Base-by-base conservation (phyloP, 2,113 vertebrate species). In the Dolichotis patagonum region DNA sequence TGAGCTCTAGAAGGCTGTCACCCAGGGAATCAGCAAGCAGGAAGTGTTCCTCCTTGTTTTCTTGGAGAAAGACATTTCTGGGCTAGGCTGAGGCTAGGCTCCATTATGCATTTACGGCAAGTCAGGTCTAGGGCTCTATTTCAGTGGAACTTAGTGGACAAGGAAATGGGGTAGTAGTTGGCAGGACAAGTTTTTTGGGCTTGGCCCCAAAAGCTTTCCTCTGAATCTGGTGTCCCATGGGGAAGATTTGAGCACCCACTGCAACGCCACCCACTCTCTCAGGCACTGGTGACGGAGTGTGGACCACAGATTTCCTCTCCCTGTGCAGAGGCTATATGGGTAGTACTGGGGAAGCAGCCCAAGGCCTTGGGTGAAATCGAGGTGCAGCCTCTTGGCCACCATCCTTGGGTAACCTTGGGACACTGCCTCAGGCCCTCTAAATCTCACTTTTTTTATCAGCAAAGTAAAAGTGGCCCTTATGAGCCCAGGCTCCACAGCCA, bases 161-260 rank as follows among this genome's bases (percentile, higher is more conserved):
- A 60, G 28, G 30, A 58, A 49, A 60, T 0, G 7, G 81, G 85
- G 41, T 58, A 32, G 14, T 0, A 3, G 41, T 56, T 30, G 9
- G 71, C 17, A 16, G 52, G 41, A 38, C 0, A 1, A 13, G 49
- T 8, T 58, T 75, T 94, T 17, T 26, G 9, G 9, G 30, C 24
- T 88, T 26, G 13, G 56, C 56, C 73, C 0, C 4, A 24, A 24
- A 41, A 58, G 19, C 62, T 26, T 13, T 24, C 7, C 87, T 52
- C 5, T 38, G 80, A 91, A 52, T 35, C 24, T 56, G 54, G 41
- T 65, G 52, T 28, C 20, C 6, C 5, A 3, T 1, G 4, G 8
- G 3, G 19, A 46, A 46, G 52, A 85, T 8, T 24, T 10, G 14
- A 16, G 9, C 2, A 1, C 9, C 22, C 0, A 0, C 63, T 10